Base-by-base conservation (phyloP, 1,140 invertebrate genomes). In the Venustaconcha ellipsiformis region DNA sequence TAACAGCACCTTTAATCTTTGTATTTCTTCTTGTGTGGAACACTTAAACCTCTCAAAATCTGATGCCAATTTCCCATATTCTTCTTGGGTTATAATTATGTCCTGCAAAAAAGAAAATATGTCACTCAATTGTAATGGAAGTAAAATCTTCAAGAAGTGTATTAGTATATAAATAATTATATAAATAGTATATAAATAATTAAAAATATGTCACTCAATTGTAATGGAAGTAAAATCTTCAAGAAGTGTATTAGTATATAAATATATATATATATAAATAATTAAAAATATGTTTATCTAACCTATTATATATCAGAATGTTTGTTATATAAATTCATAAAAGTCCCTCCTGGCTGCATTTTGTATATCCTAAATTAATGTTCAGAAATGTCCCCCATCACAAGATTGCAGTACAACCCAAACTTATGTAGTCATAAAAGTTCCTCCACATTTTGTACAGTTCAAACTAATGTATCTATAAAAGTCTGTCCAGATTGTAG, bases 51-150 rank as follows among this genome's bases (percentile, higher is more conserved):
- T 80, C 23, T 74, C 70, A 78, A 84, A 83, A n/a, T 87, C 83
- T 20, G 65, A 63, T n/a, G 73, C 67, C 58, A 86, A 63, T 62
- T 83, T 85, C 0, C 66, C 82, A 80, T 83, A 86, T 73, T 88
- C 85, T 68, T 87, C 86, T 75, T 85, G 87, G 8, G 85, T 85
- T 14, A 82, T 57, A 60, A 88, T 88, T 14, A 88, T 82, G 66
- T 88, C 87, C 87, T 88, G 68, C 48, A 78, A 71, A 23, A 70
- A 68, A 78, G 68, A 64, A 63, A 57, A 74, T 70, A 56, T 48
- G 23, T 62, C 13, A 20, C 59, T 60, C 59, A 60, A 60, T 60
- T 1, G 2, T 18, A 60, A 17, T 18, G 59, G 17, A 60, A 60
- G 17, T 60, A 20, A 60, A 20, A 60, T 60, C 17, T 2, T 20